These are phyloP conservation scores for Apteryx mantelli DNA, from an alignment of 2,113 vertebrate genomes.

Conservation along the genomic window DNA sequence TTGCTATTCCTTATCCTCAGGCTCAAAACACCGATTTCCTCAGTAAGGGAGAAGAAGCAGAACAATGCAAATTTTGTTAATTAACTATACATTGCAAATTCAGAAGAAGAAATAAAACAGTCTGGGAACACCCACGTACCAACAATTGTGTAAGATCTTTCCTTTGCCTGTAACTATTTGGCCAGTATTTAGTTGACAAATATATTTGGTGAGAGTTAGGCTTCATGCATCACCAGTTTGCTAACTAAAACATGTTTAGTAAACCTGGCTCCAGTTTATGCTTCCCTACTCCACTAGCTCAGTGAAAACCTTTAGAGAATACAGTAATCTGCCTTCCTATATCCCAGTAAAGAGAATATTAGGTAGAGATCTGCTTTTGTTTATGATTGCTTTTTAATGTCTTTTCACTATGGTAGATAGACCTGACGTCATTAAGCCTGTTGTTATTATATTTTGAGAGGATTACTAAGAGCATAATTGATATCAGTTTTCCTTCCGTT, in stretches of 20 bases:
- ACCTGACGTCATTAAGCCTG: constrained; percentile 45
- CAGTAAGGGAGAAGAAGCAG: not conserved
- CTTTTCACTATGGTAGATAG: constrained; percentile 19
- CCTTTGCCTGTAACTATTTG: not conserved
- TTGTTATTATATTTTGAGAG: constrained; percentile 25
- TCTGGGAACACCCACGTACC: not conserved
- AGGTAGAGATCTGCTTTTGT: constrained; percentile 37
- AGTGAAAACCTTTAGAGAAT: not conserved
- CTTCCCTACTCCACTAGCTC: not conserved
- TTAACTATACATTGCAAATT: not conserved
- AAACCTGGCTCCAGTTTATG: not conserved
- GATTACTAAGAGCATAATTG: constrained; percentile 53
- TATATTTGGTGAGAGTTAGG: not conserved
- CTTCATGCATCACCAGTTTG: not conserved
- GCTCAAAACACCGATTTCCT: constrained; percentile 35
- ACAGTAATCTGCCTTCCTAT: not conserved
- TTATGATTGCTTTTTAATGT: constrained; percentile 58
- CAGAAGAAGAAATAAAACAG: not conserved
- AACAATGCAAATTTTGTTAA: constrained; percentile 23
- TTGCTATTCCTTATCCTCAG: constrained; percentile 31
- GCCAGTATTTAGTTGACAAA: not conserved
- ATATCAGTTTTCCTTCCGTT: not conserved
- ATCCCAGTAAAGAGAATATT: not conserved
- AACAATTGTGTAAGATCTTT: not conserved
- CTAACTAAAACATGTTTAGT: not conserved